These are phyloP conservation scores for Scelioninae gen. 1 DNA, from an alignment of 2,888 invertebrate genomes.

Conservation along the genomic window DNA sequence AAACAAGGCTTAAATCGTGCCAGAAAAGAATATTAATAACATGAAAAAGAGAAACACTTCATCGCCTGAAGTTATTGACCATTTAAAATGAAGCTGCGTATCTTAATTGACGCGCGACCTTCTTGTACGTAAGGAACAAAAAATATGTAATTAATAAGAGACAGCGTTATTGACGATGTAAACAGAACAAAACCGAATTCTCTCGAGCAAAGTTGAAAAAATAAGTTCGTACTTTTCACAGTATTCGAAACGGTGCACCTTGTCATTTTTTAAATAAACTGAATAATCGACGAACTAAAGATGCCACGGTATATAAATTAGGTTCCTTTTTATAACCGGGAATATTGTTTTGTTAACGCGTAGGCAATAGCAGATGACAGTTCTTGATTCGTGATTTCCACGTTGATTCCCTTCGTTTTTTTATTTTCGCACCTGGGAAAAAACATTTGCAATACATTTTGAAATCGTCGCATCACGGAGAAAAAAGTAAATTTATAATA, in stretches of 20 bases:
- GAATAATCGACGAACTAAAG: conserved; percentile 34
- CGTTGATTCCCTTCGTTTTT: conserved; percentile 17
- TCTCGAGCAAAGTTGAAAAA: conserved; percentile 26
- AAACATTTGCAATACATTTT: not conserved
- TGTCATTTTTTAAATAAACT: conserved; percentile 4
- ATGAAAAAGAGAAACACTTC: conserved; percentile 7
- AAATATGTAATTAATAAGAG: conserved; percentile 27
- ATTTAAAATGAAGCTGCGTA: conserved; percentile 25
- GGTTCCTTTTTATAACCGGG: conserved; percentile 44
- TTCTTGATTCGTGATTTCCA: conserved; percentile 20
- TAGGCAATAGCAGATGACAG: conserved; percentile 20
- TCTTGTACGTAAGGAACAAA: conserved; percentile 29
- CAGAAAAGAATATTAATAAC: conserved; percentile 4
- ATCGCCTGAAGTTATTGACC: conserved; percentile 42
- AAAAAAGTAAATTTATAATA: conserved; percentile 45
- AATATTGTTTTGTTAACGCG: conserved; percentile 16
- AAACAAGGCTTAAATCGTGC: conserved; percentile 11
- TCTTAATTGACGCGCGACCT: conserved; percentile 41
- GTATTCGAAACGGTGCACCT: conserved; percentile 58
- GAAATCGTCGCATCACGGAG: conserved; percentile 12
- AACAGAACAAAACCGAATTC: conserved; percentile 27
- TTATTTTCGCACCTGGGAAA: conserved; percentile 53
- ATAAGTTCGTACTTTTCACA: conserved; percentile 32
- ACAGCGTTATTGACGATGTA: conserved; percentile 10
- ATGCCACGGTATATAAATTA: conserved; percentile 33